Percentiles rank a stretch among this genome's conserved stretches.
These are phyloP conservation scores for Tinea semifulvella DNA, from an alignment of 2,888 invertebrate species.

Conservation along the genomic window DNA sequence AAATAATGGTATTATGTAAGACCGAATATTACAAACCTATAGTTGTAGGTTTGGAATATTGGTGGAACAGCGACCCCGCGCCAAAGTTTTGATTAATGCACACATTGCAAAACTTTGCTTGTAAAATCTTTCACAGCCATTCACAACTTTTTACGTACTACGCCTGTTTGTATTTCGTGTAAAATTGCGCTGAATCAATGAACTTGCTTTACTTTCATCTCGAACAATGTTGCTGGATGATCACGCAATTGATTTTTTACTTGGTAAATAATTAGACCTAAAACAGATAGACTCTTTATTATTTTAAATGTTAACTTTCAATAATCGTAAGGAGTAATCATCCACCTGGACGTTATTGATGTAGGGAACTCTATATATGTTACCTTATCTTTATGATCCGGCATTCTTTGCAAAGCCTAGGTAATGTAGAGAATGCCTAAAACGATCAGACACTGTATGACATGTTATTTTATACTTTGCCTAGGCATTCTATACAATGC, in stretches of 20 bases:
- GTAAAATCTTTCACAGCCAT: constrained; percentile 13
- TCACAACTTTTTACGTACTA: constrained; percentile 13
- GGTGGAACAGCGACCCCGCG: constrained; percentile 41
- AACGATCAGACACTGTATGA: too few species aligned
- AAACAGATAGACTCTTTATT: too few species aligned
- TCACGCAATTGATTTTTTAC: constrained; percentile 3
- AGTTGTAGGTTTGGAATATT: not conserved
- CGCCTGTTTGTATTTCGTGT: constrained; percentile 5
- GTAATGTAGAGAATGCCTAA: too few species aligned
- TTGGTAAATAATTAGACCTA: too few species aligned
- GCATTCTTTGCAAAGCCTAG: too few species aligned
- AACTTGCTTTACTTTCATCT: constrained; percentile 9
- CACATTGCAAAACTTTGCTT: constrained; percentile 39
- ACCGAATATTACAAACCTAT: constrained; percentile 27
- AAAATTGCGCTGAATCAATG: constrained; percentile 6
- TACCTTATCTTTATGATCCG: too few species aligned
- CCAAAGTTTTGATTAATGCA: constrained; percentile 68
- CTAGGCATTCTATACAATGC: too few species aligned
- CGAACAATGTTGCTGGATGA: not conserved
- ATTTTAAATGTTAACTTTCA: too few species aligned
- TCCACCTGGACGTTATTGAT: too few species aligned
- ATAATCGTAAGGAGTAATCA: too few species aligned
- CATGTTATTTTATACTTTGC: too few species aligned
- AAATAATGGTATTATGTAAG: constrained; percentile 32
- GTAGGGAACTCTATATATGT: too few species aligned